A percentile compares a stretch with the other conserved stretches of the same genome.
Evolutionary conservation across 2,113 vertebrate genomes (phyloP).

Genomic region (Tretioscincus oriximinensis): DNA sequence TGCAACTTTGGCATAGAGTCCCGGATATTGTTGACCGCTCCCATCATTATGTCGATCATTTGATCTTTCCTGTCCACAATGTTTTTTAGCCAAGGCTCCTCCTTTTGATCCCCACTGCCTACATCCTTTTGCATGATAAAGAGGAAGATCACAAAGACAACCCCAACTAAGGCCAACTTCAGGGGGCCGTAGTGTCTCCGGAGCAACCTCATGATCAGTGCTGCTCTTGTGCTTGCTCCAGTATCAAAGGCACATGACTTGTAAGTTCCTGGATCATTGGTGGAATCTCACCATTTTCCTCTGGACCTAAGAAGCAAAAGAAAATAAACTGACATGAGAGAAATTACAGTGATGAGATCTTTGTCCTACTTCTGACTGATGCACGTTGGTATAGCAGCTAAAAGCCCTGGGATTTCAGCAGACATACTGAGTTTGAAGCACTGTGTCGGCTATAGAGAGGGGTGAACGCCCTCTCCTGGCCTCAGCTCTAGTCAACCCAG

Average conservation of each 20-base stretch:
- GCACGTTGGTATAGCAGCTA: too few species aligned
- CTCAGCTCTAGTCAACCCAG: too few species aligned
- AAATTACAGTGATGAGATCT: neutral
- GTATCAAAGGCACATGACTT: fast-evolving
- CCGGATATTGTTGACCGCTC: slow-evolving; percentile 85
- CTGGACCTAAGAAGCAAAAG: slow-evolving; percentile 6
- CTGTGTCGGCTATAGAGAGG: too few species aligned
- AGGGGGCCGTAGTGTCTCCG: slow-evolving; percentile 82
- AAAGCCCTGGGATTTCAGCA: too few species aligned
- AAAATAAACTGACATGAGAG: neutral
- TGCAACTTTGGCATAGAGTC: slow-evolving; percentile 83
- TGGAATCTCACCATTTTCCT: neutral
- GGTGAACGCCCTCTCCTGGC: too few species aligned
- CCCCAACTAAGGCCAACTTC: slow-evolving; percentile 80
- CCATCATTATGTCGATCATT: slow-evolving; percentile 84
- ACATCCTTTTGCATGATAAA: slow-evolving; percentile 87
- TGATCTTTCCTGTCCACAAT: slow-evolving; percentile 81
- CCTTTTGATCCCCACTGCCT: slow-evolving; percentile 43
- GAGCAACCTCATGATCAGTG: slow-evolving; percentile 75
- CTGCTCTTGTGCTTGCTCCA: fast-evolving
- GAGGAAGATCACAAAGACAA: slow-evolving; percentile 81
- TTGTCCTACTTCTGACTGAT: too few species aligned
- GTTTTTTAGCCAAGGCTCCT: slow-evolving; percentile 87
- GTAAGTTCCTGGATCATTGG: neutral
- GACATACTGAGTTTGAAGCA: too few species aligned